Evolutionary conservation across 2,888 invertebrate genomes (phyloP), one percentile per base, ranked within the genome.

Genomic region (Acanthosepion esculentum): DNA sequence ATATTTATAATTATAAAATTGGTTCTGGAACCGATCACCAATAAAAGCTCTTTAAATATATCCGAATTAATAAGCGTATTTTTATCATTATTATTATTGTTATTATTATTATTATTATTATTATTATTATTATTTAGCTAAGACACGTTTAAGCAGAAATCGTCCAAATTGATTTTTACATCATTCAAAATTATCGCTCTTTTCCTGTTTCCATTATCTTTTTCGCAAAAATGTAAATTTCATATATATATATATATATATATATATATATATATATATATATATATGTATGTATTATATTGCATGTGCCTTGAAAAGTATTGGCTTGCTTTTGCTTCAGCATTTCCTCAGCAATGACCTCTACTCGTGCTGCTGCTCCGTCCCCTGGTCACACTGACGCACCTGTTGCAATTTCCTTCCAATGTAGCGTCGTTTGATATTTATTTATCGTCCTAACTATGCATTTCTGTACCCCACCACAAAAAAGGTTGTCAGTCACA

Each of bases 241-340:
- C 33, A 64, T 64, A 20, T 64, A 64, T 64, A 64, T 64, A 64
- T 64, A 64, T 64, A 64, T 64, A 64, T 64, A n/a, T 78, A 78
- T 78, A 78, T 78, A 78, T 78, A 78, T 78, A 78, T 78, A 78
- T 78, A 78, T 78, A n/a, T 78, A n/a, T 78, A n/a, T 78, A n/a
- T 78, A n/a, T n/a, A 18, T 78, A 10, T 78, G 23, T 78, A 6
- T 64, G 12, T 64, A 64, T 64, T 78, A 78, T 78, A n/a, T 78
- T 78, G 78, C 78, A n/a, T 78, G 78, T 33, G n/a, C 78, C 78
- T 78, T 15, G 78, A 33, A n/a, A 33, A 78, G 3, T 15, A 78
- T 18, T n/a, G 33, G 78, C n/a, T 78, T 78, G 78, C n/a, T n/a
- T 78, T 78, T 10, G 78, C 78, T 78, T 12, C 78, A n/a, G 2